These are phyloP conservation scores for Muricea muricata DNA, from an alignment of 92 coral and sea anemone species.

Conservation along the genomic window DNA sequence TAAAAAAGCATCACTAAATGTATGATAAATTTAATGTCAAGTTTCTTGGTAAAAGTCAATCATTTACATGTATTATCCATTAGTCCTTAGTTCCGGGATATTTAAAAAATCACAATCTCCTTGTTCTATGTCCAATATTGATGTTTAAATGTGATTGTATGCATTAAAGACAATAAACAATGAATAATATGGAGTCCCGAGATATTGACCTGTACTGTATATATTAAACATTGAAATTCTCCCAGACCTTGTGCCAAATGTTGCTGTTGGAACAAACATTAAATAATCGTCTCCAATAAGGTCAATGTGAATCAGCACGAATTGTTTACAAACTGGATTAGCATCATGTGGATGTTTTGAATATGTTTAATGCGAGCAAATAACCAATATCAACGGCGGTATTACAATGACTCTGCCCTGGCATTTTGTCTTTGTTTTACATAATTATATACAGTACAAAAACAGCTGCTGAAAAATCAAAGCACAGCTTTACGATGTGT, in stretches of 20 bases:
- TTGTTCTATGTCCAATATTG: neutral
- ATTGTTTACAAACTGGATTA: slow-evolving; percentile 1
- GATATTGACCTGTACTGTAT: neutral
- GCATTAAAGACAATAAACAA: neutral
- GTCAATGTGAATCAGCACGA: neutral
- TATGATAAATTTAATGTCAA: no score
- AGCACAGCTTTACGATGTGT: no score
- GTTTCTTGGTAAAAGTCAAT: no score
- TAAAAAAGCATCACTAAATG: no score
- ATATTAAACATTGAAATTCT: neutral
- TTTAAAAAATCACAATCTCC: neutral
- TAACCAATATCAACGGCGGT: no score
- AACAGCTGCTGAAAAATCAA: no score
- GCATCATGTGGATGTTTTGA: neutral
- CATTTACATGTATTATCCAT: no score
- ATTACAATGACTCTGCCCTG: no score
- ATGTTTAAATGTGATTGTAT: neutral
- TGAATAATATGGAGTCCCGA: neutral
- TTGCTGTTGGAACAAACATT: neutral
- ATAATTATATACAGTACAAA: no score
- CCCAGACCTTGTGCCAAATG: neutral
- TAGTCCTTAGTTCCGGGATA: no score
- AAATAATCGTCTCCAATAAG: neutral
- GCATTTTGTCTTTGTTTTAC: no score
- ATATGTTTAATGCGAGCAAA: neutral